These are phyloP conservation scores for Gopherus flavomarginatus DNA, from an alignment of 2,113 vertebrate species.

Conservation along the genomic window DNA sequence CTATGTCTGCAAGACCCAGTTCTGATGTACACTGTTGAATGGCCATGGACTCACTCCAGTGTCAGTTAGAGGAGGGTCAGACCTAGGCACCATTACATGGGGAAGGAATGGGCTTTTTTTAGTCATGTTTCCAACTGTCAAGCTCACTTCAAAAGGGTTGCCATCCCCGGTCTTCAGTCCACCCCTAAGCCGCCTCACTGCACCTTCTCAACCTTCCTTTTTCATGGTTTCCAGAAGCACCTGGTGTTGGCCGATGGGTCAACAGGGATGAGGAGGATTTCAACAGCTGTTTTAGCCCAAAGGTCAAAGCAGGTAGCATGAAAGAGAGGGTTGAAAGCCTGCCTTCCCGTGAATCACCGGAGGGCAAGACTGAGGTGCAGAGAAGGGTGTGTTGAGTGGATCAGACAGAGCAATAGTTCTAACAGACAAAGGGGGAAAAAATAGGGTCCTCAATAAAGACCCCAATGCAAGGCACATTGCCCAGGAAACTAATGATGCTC, in stretches of 20 bases:
- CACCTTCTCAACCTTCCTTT: neutral
- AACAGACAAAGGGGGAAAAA: neutral
- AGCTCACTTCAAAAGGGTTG: neutral
- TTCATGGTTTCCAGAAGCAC: neutral
- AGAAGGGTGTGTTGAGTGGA: neutral
- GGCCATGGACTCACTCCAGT: neutral
- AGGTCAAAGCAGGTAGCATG: neutral
- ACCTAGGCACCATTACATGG: neutral
- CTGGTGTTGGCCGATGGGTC: fast-evolving
- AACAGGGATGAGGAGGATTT: neutral
- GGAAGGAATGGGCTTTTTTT: neutral
- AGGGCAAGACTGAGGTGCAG: neutral
- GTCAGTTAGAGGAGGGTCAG: neutral
- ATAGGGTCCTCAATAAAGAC: constrained; percentile 1
- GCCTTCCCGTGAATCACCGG: neutral
- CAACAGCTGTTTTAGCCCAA: neutral
- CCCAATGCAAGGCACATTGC: constrained; percentile 32
- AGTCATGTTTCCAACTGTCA: neutral
- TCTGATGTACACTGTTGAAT: neutral
- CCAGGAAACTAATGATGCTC: constrained; percentile 40
- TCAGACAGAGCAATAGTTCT: neutral
- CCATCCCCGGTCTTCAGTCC: neutral
- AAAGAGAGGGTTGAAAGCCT: neutral
- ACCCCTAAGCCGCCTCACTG: neutral
- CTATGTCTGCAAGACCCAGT: neutral